These are phyloP conservation scores for Rhaphigaster nebulosa DNA, from an alignment of 2,888 invertebrate species.

Conservation along the genomic window DNA sequence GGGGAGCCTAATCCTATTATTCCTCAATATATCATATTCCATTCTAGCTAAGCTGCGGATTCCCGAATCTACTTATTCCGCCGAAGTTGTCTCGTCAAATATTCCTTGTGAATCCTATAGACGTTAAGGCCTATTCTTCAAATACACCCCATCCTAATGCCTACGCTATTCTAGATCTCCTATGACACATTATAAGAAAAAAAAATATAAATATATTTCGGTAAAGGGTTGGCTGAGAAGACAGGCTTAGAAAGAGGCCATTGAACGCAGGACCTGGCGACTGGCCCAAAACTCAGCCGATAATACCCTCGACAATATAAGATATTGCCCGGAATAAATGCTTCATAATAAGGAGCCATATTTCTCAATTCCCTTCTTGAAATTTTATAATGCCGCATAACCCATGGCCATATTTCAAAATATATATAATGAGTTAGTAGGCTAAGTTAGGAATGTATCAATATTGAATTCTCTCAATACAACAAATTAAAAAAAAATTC, in stretches of 20 bases:
- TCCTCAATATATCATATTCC: slow-evolving; percentile 21
- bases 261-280: slow-evolving; percentile 25
- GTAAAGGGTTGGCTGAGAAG: neutral
- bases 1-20: neutral
- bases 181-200: neutral
- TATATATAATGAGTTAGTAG: neutral
- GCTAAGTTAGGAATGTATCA: too few relatives aligned
- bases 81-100: neutral
- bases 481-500: too few relatives aligned
- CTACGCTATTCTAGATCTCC: neutral
- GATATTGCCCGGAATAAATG: slow-evolving; percentile 17
- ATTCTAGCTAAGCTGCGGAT: neutral
- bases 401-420: neutral
- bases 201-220: neutral
- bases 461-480: too few relatives aligned
- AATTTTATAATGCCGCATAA: neutral
- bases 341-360: slow-evolving; percentile 4
- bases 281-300: neutral
- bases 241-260: slow-evolving; percentile 28
- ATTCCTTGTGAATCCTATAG: neutral
- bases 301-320: neutral
- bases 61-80: slow-evolving; percentile 5
- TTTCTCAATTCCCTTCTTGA: neutral
- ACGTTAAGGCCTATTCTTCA: neutral
- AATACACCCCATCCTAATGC: neutral